A percentile compares a stretch with the other conserved stretches of the same genome.
Conservation (phyloP, 2,888 invertebrate species). For the Cheilosia soror region DNA sequence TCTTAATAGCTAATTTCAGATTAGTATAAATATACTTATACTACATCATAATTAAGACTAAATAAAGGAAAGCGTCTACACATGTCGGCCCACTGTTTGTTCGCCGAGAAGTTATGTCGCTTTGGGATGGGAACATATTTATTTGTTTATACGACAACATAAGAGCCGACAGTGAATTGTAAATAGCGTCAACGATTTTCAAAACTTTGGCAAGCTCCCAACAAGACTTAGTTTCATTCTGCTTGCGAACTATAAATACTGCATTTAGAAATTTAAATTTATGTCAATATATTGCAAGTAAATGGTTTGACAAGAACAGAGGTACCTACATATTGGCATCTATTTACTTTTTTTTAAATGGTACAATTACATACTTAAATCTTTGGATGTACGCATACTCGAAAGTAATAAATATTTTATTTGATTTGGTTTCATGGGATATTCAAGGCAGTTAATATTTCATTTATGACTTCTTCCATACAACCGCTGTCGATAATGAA, state of each 20-base stretch:
- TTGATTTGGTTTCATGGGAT: slow-evolving; percentile 4
- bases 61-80: slow-evolving; percentile 11
- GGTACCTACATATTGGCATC: background rate
- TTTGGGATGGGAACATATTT: background rate
- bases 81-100: background rate
- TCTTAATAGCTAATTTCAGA: slow-evolving; percentile 28
- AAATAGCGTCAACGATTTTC: slow-evolving; percentile 34
- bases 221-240: slow-evolving; percentile 17
- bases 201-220: slow-evolving; percentile 34
- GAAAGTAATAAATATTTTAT: slow-evolving; percentile 16
- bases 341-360: background rate
- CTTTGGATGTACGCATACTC: slow-evolving; percentile 1
- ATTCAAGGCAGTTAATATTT: background rate
- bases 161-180: slow-evolving; percentile 12
- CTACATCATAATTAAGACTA: slow-evolving; percentile 10
- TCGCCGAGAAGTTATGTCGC: background rate
- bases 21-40: background rate
- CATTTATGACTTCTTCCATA: slow-evolving; percentile 5
- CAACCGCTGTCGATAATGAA: background rate
- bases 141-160: slow-evolving; percentile 29
- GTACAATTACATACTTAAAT: background rate
- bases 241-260: slow-evolving; percentile 43
- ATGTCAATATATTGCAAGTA: slow-evolving; percentile 39
- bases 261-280: slow-evolving; percentile 11
- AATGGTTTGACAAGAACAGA: background rate